Base-by-base conservation (phyloP, 2,888 invertebrate genomes). In the Anticlea derivata region DNA sequence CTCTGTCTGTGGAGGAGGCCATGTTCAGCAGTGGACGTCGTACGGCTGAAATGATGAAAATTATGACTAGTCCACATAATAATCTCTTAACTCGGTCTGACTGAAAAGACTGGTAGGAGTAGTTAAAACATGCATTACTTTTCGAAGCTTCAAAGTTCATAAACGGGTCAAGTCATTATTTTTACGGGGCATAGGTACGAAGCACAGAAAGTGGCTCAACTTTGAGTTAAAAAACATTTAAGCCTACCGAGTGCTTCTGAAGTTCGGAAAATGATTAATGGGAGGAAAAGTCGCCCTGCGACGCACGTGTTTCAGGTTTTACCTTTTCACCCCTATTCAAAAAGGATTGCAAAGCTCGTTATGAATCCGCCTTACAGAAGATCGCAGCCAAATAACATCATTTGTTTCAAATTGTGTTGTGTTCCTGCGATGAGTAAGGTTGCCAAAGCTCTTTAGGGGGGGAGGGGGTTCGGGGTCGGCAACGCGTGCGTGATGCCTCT, bases 221-320 rank as follows among this genome's bases (percentile, higher is more conserved):
- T 53, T 41, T 17, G 27, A 40, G 45, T 48, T 48, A 43, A 45
- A 45, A 58, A 59, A 60, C 56, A 58, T 53, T 58, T 50, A 58
- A 63, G 52, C 40, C 40, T 63, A 58, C 54, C 54, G 53, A 66
- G 58, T 60, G 62, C 64, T 63, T 52, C 43, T 55, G 50, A 64
- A 74, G 66, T 73, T 74, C 65, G 60, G 66, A 68, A 70, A 70
- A 75, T 81, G 81, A 80, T 79, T 74, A 75, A 81, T 80, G 78
- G 54, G 50, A 50, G 53, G 60, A 61, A 65, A 66, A 70, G 65
- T 63, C 55, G 51, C 59, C 58, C 55, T 50, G 39, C 41, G 58
- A 50, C 51, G 63, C 60, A 61, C 63, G 65, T 62, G 57, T 58
- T 55, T 30, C 40, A 50, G 45, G 50, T 64, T 59, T 60, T 62